Base-by-base conservation (phyloP, 2,888 invertebrate species). In the Clanis bilineata region DNA sequence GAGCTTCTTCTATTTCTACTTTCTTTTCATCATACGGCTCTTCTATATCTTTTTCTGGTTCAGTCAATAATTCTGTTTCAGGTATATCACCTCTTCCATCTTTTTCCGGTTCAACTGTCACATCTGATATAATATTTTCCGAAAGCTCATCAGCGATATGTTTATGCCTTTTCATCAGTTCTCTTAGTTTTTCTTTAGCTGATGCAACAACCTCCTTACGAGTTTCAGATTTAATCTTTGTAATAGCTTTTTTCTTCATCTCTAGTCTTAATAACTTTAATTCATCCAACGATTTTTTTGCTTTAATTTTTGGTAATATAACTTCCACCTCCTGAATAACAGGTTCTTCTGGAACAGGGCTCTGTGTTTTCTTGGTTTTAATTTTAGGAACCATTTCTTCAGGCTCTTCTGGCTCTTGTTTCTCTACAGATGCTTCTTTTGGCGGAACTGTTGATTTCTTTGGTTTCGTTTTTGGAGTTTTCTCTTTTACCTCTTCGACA, bases 81-180 rank as follows among this genome's bases (percentile, higher is more conserved):
- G 85, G 86, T 70, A 88, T 84, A 67, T 90, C 85, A 15, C 82
- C 85, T 70, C 83, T 81, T 5, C 71, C 79, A 62, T 87, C 85
- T 62, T 70, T 69, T 56, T 80, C 74, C 47, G 69, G 62, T 59
- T 75, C 68, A 36, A 61, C 62, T 57, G 64, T 65, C 44, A 69
- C 68, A 61, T 75, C 69, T 32, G 72, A 62, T 66, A 78, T 73
- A 32, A 74, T 68, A 68, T 72, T 80, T 63, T 85, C 82, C 5
- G 82, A 76, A 54, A 87, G 78, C 67, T 88, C 86, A 57, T 80
- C 82, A 28, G 89, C 86, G 44, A 90, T 82, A 73, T 90, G 82
- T 79, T 89, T 89, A 65, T 90, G 92, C 41, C 89, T 84, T 73
- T 86, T 89, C 88, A 93, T 92, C 60, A 93, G 86, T 76, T 92